phyloP scores from a whole-genome alignment of 2,888 invertebrate genomes.

The Drosophila fungiperda region DNA sequence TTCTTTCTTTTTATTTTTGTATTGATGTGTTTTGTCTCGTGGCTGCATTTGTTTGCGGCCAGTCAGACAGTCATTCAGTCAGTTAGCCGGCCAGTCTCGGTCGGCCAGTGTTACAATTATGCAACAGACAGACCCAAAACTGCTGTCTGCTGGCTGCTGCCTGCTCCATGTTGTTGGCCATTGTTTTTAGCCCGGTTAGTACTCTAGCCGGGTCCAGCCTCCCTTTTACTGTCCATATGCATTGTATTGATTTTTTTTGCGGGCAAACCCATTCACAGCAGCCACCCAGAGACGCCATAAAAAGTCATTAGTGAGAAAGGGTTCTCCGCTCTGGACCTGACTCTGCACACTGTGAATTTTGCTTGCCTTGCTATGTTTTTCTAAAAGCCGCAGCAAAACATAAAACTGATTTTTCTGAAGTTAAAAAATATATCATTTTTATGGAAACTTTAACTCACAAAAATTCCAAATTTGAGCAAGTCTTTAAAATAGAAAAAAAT shows the following conservation, averaged over 20 bases:
- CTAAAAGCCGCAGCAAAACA: neutral
- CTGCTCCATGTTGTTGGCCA: slow-evolving; percentile 20
- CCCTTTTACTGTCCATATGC: slow-evolving; percentile 51
- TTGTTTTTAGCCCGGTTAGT: slow-evolving; percentile 51
- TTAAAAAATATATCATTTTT: neutral
- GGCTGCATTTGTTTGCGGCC: slow-evolving; percentile 65
- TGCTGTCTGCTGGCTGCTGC: neutral
- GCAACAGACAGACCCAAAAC: slow-evolving; percentile 65
- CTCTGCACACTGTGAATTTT: neutral
- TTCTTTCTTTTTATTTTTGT: slow-evolving; percentile 47
- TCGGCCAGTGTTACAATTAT: slow-evolving; percentile 81
- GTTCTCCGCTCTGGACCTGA: slow-evolving; percentile 9
- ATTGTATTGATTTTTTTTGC: slow-evolving; percentile 77
- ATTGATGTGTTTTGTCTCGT: slow-evolving; percentile 53
- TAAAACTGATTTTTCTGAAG: neutral
- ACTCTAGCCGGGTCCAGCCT: slow-evolving; percentile 26
- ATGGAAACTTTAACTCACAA: neutral
- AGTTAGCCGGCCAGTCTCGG: slow-evolving; percentile 45
- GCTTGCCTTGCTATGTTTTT: neutral
- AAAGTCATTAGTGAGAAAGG: slow-evolving; percentile 79
- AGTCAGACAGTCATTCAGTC: slow-evolving; percentile 41
- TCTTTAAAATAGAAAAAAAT: neutral
- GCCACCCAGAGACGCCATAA: slow-evolving; percentile 66
- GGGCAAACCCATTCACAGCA: slow-evolving; percentile 52
- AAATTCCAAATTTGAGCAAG: neutral